A percentile compares a stretch with the other conserved stretches of the same genome.
phyloP scores from a whole-genome alignment of 2,888 invertebrate species.

The Bimastos eiseni region DNA sequence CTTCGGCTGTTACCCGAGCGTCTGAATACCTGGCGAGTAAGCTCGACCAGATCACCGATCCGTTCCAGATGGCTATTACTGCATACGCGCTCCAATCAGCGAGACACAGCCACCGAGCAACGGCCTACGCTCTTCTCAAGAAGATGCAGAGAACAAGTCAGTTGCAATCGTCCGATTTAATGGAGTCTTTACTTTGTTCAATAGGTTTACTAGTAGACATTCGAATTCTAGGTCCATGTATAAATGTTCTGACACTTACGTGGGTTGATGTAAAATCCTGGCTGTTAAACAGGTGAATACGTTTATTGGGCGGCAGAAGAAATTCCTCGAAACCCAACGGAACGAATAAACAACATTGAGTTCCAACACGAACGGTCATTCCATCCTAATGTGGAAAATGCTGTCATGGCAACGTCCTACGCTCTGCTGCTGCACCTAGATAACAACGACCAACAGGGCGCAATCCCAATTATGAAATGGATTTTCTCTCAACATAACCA shows the following conservation, averaged over 20 bases:
- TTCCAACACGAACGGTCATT: constrained; percentile 80
- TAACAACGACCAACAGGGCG: constrained; percentile 43
- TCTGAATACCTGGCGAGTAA: constrained; percentile 50
- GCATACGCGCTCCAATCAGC: constrained; percentile 76
- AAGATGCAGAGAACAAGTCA: constrained; percentile 37
- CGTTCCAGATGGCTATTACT: constrained; percentile 84
- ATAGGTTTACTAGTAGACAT: too few relatives aligned
- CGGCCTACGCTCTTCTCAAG: constrained; percentile 39
- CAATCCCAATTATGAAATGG: constrained; percentile 57
- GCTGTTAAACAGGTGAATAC: constrained; percentile 29
- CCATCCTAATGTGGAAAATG: constrained; percentile 63
- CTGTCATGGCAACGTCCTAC: constrained; percentile 89
- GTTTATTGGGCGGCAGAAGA: constrained; percentile 54
- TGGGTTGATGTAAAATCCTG: too few relatives aligned
- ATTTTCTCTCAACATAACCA: constrained; percentile 64
- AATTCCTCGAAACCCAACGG: constrained; percentile 52
- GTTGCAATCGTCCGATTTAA: background rate
- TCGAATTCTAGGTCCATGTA: too few relatives aligned
- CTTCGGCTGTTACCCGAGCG: constrained; percentile 49
- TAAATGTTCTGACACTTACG: too few relatives aligned
- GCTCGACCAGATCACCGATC: constrained; percentile 63
- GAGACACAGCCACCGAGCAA: constrained; percentile 37
- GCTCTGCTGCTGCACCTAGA: constrained; percentile 78
- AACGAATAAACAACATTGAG: constrained; percentile 64
- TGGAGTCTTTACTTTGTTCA: too few relatives aligned